phyloP scores from a whole-genome alignment of 2,113 vertebrate genomes.

The Prochilodus magdalenae region DNA sequence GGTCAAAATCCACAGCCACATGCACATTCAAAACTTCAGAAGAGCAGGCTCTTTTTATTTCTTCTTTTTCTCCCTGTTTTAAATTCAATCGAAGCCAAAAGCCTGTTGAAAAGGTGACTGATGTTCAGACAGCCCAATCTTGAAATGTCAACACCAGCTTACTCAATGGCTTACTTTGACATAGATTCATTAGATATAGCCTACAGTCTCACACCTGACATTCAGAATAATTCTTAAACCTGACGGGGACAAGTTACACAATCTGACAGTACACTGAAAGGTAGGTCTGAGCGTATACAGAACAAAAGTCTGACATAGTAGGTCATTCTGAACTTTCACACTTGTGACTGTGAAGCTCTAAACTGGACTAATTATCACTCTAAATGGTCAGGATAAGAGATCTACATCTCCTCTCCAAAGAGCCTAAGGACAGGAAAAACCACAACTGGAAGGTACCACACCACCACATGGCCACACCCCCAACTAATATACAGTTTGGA shows the following conservation, averaged over 20 bases:
- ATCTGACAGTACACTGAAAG: background rate
- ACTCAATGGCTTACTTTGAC: background rate
- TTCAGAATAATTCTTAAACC: background rate
- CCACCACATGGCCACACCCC: too few species aligned
- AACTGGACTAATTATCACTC: conserved; percentile 60
- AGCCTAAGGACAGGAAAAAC: background rate
- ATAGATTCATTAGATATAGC: background rate
- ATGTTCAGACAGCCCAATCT: conserved; percentile 3
- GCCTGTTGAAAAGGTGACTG: conserved; percentile 2
- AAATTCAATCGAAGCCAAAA: background rate
- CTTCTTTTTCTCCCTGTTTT: background rate
- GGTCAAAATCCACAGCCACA: conserved; percentile 35
- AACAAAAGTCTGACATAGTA: background rate
- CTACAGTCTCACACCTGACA: background rate
- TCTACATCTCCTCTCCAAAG: background rate
- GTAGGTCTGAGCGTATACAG: background rate
- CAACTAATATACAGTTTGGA: too few species aligned
- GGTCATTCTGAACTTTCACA: conserved; percentile 20
- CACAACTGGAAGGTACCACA: background rate
- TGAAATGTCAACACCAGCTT: conserved; percentile 22
- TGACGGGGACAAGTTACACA: background rate
- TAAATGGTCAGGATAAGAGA: conserved; percentile 52
- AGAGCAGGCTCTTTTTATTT: background rate
- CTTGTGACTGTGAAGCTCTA: conserved; percentile 14
- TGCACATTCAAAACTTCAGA: conserved; percentile 11